Evolutionary conservation across 1,140 invertebrate species (phyloP).

Genomic region (Liolophura sinensis): DNA sequence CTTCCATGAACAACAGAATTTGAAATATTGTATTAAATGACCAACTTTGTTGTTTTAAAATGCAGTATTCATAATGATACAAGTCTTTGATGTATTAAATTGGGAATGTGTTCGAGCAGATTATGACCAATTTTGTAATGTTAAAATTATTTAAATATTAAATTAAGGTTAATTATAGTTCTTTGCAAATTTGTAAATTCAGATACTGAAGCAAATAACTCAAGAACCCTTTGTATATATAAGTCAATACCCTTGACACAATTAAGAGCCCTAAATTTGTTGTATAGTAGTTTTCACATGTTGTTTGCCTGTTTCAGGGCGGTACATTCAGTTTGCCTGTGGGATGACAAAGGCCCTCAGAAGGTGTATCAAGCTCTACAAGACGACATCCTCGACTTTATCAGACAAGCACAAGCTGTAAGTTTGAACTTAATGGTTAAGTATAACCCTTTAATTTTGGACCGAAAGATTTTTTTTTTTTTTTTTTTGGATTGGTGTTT

Average conservation of each 20-base stretch:
- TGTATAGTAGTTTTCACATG: not conserved
- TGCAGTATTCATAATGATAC: not conserved
- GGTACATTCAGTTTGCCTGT: conserved; percentile 91
- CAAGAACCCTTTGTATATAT: too few relatives aligned
- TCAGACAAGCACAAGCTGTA: conserved; percentile 87
- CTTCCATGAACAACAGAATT: too few relatives aligned
- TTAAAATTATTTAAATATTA: too few relatives aligned
- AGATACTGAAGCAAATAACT: too few relatives aligned
- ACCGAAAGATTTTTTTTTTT: too few relatives aligned
- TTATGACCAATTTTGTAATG: not conserved
- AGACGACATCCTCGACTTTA: conserved; percentile 93
- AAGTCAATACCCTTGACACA: not conserved
- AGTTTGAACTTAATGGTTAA: conserved; percentile 20
- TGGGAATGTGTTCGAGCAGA: conserved; percentile 7
- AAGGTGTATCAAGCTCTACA: conserved; percentile 87
- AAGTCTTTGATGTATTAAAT: too few relatives aligned
- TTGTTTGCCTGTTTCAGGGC: conserved; percentile 55
- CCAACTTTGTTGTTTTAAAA: not conserved
- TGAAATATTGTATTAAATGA: not conserved
- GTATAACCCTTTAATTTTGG: not conserved
- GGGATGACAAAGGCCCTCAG: conserved; percentile 92
- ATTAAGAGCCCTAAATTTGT: not conserved
- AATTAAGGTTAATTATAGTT: too few relatives aligned
- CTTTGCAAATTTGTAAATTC: too few relatives aligned
- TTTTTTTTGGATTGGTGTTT: too few relatives aligned